A percentile compares a stretch with the other conserved stretches of the same genome.
Conservation (phyloP, 1,140 invertebrate species). For the Pseudomyrmex gracilis region DNA sequence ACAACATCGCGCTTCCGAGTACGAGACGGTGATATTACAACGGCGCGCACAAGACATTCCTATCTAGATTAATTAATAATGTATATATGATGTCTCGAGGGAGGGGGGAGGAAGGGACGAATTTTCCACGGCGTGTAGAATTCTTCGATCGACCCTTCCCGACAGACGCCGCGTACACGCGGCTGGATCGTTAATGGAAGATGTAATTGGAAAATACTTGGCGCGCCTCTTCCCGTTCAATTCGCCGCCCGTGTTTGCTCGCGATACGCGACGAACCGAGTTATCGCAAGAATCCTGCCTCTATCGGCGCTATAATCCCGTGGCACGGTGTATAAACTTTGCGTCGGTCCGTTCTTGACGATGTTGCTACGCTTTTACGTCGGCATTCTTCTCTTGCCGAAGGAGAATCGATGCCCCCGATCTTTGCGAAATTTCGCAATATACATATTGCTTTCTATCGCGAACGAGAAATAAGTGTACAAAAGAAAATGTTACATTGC, state of each 20-base stretch:
- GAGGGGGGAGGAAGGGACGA: neutral
- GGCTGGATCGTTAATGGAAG: conserved; percentile 76
- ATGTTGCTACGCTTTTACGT: conserved; percentile 64
- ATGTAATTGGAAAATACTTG: conserved; percentile 79
- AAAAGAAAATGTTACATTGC: neutral
- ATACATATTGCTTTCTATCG: neutral
- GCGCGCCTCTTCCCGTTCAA: conserved; percentile 73
- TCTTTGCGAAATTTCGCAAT: conserved; percentile 53
- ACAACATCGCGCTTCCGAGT: conserved; percentile 47
- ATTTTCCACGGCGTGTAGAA: conserved; percentile 53
- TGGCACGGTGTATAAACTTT: conserved; percentile 66
- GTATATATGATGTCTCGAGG: conserved; percentile 38
- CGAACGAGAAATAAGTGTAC: neutral
- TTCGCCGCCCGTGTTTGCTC: conserved; percentile 71
- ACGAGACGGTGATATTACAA: conserved; percentile 43
- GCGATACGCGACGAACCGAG: conserved; percentile 71
- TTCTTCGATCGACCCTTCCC: conserved; percentile 56
- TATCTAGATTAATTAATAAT: conserved; percentile 60
- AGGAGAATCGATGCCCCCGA: conserved; percentile 55
- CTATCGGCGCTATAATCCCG: conserved; percentile 68
- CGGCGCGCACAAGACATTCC: conserved; percentile 54
- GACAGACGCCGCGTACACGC: conserved; percentile 54
- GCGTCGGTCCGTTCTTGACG: conserved; percentile 33
- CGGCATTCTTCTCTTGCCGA: conserved; percentile 14
- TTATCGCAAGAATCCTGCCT: conserved; percentile 74